Evolutionary conservation across 2,113 vertebrate genomes (phyloP), one percentile per base, ranked within the genome.

Genomic region (Amphiprion percula): DNA sequence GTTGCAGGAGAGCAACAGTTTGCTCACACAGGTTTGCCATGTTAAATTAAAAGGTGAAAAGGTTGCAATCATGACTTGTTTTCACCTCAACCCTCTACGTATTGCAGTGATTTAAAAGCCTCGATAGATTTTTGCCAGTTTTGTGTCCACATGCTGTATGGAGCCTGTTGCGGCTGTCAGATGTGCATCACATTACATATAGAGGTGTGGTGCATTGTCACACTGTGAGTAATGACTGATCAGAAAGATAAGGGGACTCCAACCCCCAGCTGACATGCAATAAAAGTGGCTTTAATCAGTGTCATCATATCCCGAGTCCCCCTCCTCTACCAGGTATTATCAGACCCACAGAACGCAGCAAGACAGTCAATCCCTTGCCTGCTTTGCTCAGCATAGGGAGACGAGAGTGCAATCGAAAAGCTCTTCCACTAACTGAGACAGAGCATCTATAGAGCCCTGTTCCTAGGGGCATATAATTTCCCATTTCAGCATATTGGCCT

Each of bases 401-500:
- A 65, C 69, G 81, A 68, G 82, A 82, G 63, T 15, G 87, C 86
- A 84, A 88, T 88, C 76, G 84, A 76, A 91, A 90, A 87, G 61
- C 80, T 77, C 75, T 41, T 87, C 75, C 55, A 26, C 83, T 89
- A 92, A 91, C 87, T 66, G 84, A 90, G 85, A 90, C 78, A 67
- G 80, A 90, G 84, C 84, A 72, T 80, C 87, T 74, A 78, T 46
- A 65, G 60, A 62, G 56, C 54, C 26, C 60, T 24, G 66, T 77
- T 86, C 77, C 71, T 63, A 52, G 79, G 83, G 83, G 85, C 84
- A 80, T 82, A 86, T 89, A 53, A 86, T 88, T 92, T 90, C 86
- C 90, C 74, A 75, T 86, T 88, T 80, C 86, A 84, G 85, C 90
- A 79, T 81, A 86, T 86, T 71, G 87, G 75, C 59, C 86, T 66